Conservation (phyloP, 2,113 vertebrate genomes). For the Engraulis encrasicolus region DNA sequence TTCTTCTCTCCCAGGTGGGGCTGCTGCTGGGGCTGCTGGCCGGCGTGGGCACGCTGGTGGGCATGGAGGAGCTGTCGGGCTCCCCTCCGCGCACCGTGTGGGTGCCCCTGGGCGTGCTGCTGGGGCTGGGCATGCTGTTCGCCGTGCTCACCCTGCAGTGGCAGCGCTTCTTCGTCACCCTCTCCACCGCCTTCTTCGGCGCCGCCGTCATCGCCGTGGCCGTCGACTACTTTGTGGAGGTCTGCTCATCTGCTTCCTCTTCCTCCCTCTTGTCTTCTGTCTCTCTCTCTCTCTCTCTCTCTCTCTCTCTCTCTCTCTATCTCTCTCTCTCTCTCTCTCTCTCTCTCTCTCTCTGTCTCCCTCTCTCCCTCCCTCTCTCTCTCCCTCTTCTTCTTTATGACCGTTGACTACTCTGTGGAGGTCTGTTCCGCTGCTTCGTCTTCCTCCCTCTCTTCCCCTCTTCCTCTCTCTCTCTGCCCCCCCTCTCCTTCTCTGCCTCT, state of each 20-base stretch:
- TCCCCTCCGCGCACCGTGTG: constrained; percentile 92
- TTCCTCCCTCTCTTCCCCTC: too few relatives aligned
- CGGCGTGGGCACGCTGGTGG: constrained; percentile 85
- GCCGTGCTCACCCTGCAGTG: constrained; percentile 96
- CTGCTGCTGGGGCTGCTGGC: constrained; percentile 92
- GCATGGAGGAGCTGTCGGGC: constrained; percentile 87
- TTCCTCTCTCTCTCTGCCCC: too few relatives aligned
- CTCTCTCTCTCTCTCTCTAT: too few relatives aligned
- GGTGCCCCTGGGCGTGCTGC: constrained; percentile 91
- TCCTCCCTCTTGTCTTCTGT: too few relatives aligned
- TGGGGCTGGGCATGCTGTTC: constrained; percentile 94
- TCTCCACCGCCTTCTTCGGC: constrained; percentile 90
- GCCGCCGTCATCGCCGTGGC: constrained; percentile 92
- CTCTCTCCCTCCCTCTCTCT: constrained; percentile 90
- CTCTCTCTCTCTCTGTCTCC: constrained; percentile 93
- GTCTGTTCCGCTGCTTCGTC: too few relatives aligned
- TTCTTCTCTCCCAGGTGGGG: too few relatives aligned
- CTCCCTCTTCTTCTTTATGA: constrained; percentile 90
- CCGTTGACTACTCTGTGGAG: constrained; percentile 94
- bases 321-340: too few relatives aligned
- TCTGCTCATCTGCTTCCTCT: too few relatives aligned
- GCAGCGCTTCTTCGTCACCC: constrained; percentile 93
- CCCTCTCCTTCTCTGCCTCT: too few relatives aligned
- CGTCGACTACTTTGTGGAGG: constrained; percentile 93
- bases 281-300: too few relatives aligned